These are phyloP conservation scores for Holocentrus rufus DNA, from an alignment of 2,797 vertebrate species.

Conservation along the genomic window DNA sequence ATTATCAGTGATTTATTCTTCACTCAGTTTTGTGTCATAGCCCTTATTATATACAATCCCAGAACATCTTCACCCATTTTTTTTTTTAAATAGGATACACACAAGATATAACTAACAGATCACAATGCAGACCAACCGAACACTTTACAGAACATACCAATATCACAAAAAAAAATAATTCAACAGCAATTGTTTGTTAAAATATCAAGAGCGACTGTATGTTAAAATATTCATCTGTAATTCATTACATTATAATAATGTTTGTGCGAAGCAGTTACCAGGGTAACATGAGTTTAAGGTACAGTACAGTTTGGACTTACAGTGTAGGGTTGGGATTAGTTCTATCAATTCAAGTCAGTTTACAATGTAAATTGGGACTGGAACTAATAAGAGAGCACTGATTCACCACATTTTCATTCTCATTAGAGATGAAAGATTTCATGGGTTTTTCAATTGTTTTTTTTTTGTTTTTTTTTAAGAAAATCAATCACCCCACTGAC, in stretches of 20 bases:
- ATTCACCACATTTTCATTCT: conserved; percentile 22
- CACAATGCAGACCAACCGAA: conserved; percentile 66
- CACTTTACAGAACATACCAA: conserved; percentile 66
- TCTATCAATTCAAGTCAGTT: conserved; percentile 55
- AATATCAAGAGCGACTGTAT: conserved; percentile 69
- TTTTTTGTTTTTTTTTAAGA: no score
- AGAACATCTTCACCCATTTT: conserved; percentile 53
- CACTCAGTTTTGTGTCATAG: conserved; percentile 67
- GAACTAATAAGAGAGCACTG: conserved; percentile 52
- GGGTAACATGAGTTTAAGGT: conserved; percentile 69
- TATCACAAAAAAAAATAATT: conserved; percentile 60
- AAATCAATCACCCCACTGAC: conserved; percentile 11
- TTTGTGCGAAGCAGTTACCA: conserved; percentile 71
- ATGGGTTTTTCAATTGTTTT: background rate
- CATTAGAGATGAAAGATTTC: background rate
- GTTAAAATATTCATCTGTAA: conserved; percentile 77
- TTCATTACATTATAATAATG: conserved; percentile 62
- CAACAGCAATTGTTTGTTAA: conserved; percentile 73
- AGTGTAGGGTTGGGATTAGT: conserved; percentile 42
- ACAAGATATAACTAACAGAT: conserved; percentile 66
- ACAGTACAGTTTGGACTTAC: conserved; percentile 61
- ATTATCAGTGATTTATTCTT: conserved; percentile 65
- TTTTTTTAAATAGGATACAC: conserved; percentile 71
- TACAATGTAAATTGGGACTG: conserved; percentile 54
- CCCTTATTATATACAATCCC: conserved; percentile 77